Evolutionary conservation across 2,888 invertebrate species (phyloP).

Genomic region (Ormyrus rosae): DNA sequence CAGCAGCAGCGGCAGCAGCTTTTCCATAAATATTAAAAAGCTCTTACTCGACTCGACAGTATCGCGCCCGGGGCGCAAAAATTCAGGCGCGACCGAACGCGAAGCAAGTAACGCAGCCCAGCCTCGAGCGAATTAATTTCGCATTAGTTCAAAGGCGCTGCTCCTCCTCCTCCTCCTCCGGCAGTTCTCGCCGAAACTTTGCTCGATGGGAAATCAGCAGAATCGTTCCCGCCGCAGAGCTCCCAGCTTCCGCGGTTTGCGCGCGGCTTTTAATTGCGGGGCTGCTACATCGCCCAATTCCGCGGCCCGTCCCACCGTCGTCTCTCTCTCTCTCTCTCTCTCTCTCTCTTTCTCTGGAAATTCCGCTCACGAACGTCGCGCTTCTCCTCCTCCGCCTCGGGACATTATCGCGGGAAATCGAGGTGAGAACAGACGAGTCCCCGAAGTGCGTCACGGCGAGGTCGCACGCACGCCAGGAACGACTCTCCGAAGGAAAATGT

Average conservation of each 20-base stretch:
- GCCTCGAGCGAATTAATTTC: too few species aligned
- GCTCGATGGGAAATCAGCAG: conserved; percentile 14
- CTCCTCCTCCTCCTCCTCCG: too few species aligned
- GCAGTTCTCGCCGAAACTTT: neutral
- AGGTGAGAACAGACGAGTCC: conserved; percentile 36
- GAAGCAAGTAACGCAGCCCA: too few species aligned
- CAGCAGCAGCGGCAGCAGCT: too few species aligned
- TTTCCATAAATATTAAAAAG: conserved; percentile 8
- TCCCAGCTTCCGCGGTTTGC: neutral
- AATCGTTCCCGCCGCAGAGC: conserved; percentile 19
- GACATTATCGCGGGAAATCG: conserved; percentile 26
- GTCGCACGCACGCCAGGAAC: conserved; percentile 3
- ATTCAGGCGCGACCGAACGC: neutral
- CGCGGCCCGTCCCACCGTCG: neutral
- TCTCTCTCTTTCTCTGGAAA: conserved; percentile 1
- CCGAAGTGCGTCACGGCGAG: conserved; percentile 1
- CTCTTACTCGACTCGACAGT: too few species aligned
- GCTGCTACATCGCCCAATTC: conserved; percentile 21
- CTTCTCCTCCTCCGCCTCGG: conserved; percentile 37
- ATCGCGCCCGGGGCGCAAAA: neutral
- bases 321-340: neutral
- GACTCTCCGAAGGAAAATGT: conserved; percentile 34
- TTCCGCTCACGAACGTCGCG: conserved; percentile 52
- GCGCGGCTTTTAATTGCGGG: conserved; percentile 26
- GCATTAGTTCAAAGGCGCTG: too few species aligned